A percentile compares a stretch with the other conserved stretches of the same genome.
phyloP scores from a whole-genome alignment of 2,113 vertebrate genomes.

The Leucopsar rothschildi region DNA sequence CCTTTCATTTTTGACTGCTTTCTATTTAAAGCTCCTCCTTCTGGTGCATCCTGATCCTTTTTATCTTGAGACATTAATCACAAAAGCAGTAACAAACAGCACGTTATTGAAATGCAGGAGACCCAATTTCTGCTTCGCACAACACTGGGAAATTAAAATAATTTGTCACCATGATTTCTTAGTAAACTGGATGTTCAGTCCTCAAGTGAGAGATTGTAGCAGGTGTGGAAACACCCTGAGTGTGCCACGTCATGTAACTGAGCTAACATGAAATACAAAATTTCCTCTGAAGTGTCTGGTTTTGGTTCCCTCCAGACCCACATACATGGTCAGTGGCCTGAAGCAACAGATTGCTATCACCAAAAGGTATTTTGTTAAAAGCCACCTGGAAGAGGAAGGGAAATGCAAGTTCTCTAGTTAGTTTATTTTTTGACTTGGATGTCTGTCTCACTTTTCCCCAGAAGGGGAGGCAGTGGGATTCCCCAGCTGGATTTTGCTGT shows the following conservation, averaged over 20 bases:
- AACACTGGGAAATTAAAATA: background rate
- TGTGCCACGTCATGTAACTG: background rate
- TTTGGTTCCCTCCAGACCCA: background rate
- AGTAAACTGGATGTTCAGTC: background rate
- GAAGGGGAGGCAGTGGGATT: background rate
- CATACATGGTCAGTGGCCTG: background rate
- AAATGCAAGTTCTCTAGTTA: background rate
- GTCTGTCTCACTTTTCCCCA: background rate
- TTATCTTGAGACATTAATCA: background rate
- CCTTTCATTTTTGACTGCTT: background rate
- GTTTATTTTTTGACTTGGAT: background rate
- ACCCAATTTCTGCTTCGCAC: background rate
- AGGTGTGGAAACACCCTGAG: background rate
- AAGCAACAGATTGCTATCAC: background rate
- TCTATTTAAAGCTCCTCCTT: background rate
- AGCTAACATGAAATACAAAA: background rate
- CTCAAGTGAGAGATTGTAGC: background rate
- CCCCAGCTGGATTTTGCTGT: background rate
- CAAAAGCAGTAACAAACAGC: background rate
- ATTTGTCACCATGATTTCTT: background rate
- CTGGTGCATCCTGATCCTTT: background rate
- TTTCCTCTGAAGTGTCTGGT: background rate
- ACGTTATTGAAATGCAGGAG: background rate
- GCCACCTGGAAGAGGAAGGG: background rate
- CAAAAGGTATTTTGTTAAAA: background rate